Percentiles rank a stretch among this genome's conserved stretches.
Evolutionary conservation across 2,888 invertebrate genomes (phyloP).

Genomic region (Lamproptera curius): DNA sequence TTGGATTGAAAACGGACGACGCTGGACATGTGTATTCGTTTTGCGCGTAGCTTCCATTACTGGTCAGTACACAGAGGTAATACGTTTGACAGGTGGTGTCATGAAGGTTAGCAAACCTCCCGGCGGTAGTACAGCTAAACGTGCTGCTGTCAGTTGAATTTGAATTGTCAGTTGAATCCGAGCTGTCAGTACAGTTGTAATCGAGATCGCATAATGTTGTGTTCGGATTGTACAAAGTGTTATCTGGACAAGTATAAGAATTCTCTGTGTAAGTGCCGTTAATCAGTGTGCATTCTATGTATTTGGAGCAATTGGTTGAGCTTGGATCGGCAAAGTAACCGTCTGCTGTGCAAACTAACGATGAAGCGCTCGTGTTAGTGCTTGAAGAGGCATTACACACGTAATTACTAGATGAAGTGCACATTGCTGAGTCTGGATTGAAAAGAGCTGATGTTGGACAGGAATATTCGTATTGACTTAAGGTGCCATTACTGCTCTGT

Average conservation of each 20-base stretch:
- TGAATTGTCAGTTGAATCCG: too few relatives aligned
- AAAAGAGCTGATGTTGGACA: conserved; percentile 42
- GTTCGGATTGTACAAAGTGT: conserved; percentile 47
- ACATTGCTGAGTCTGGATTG: conserved; percentile 29
- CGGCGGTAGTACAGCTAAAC: conserved; percentile 48
- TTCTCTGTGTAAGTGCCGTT: conserved; percentile 43
- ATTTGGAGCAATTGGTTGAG: conserved; percentile 49
- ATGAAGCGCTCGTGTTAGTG: too few relatives aligned
- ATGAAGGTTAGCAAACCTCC: conserved; percentile 44
- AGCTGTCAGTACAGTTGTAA: not conserved
- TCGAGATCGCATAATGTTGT: conserved; percentile 47
- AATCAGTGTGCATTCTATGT: conserved; percentile 52
- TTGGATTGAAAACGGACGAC: conserved; percentile 41
- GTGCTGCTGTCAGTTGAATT: conserved; percentile 1
- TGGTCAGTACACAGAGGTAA: conserved; percentile 34
- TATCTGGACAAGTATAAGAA: conserved; percentile 42
- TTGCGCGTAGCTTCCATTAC: conserved; percentile 30
- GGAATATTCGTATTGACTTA: conserved; percentile 30
- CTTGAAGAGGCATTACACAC: too few relatives aligned
- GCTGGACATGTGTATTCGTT: conserved; percentile 38
- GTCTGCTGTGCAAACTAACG: too few relatives aligned
- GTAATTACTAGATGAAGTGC: conserved; percentile 42
- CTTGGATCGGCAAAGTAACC: conserved; percentile 50
- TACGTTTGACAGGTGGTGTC: conserved; percentile 42
- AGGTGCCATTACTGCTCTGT: conserved; percentile 30